Evolutionary conservation across 2,797 vertebrate species (phyloP).

Genomic region (Chiroxiphia lanceolata): DNA sequence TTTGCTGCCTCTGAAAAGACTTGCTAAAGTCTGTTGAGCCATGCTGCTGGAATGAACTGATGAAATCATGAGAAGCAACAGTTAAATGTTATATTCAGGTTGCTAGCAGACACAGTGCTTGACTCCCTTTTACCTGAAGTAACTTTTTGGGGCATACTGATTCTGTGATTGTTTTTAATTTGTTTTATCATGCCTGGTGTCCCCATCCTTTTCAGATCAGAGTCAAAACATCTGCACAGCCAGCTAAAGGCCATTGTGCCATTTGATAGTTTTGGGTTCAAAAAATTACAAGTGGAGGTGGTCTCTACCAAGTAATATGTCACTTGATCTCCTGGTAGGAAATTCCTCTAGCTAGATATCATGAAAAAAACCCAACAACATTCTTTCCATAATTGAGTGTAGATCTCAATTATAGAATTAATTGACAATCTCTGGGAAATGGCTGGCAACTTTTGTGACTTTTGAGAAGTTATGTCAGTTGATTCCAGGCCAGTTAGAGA

Average conservation of each 20-base stretch:
- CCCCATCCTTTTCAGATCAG: neutral
- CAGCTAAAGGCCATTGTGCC: neutral
- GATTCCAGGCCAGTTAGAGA: neutral
- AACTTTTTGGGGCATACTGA: neutral
- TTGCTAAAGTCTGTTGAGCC: slow-evolving; percentile 19
- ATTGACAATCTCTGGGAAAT: neutral
- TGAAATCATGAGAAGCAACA: slow-evolving; percentile 10
- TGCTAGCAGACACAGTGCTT: neutral
- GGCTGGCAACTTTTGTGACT: neutral
- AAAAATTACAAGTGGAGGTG: neutral
- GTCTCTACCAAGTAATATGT: neutral
- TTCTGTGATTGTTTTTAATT: neutral
- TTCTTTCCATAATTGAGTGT: neutral
- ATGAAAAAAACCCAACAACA: neutral
- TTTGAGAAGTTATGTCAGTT: neutral
- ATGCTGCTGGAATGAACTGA: slow-evolving; percentile 4
- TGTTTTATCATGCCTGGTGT: neutral
- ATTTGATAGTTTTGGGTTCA: neutral
- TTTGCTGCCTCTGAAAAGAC: slow-evolving; percentile 44
- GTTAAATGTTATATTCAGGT: neutral
- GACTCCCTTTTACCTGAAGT: neutral
- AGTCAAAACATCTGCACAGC: neutral
- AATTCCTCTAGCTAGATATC: neutral
- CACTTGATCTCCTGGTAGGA: neutral
- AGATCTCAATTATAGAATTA: neutral